Conservation (phyloP, 1,140 invertebrate species). For the Cydia fagiglandana region DNA sequence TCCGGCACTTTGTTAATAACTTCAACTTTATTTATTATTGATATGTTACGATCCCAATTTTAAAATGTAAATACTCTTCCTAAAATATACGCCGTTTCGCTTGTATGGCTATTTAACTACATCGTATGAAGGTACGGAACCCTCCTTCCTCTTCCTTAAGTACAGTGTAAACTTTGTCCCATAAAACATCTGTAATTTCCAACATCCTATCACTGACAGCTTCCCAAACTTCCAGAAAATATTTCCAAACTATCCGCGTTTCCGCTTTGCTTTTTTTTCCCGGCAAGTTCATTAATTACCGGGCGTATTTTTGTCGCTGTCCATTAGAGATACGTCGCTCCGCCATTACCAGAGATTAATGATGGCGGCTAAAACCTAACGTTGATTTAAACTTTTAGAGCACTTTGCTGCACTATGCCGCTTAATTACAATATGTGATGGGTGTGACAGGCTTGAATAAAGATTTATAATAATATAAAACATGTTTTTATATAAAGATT, state of each 20-base stretch:
- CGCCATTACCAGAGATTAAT: slow-evolving; percentile 64
- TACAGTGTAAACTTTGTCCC: too few species aligned
- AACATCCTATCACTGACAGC: background rate
- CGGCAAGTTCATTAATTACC: slow-evolving; percentile 50
- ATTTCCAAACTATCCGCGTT: slow-evolving; percentile 13
- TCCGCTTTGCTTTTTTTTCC: background rate
- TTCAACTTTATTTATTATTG: too few species aligned
- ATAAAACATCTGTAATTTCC: background rate
- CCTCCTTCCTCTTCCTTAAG: too few species aligned
- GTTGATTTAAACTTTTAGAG: slow-evolving; percentile 45
- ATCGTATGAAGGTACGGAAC: too few species aligned
- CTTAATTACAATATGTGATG: background rate
- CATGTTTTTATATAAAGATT: too few species aligned
- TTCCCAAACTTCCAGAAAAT: background rate
- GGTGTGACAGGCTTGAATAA: slow-evolving; percentile 1
- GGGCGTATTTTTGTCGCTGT: slow-evolving; percentile 64
- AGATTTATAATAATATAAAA: slow-evolving; percentile 23
- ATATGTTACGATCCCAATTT: too few species aligned
- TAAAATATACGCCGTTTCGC: too few species aligned
- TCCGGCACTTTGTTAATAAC: too few species aligned
- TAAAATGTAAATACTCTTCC: too few species aligned
- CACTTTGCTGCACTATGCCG: slow-evolving; percentile 16
- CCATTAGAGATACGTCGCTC: slow-evolving; percentile 63
- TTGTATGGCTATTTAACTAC: too few species aligned
- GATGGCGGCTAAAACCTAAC: slow-evolving; percentile 53